phyloP scores from a whole-genome alignment of 2,888 invertebrate species.

The Ethmia dodecea region DNA sequence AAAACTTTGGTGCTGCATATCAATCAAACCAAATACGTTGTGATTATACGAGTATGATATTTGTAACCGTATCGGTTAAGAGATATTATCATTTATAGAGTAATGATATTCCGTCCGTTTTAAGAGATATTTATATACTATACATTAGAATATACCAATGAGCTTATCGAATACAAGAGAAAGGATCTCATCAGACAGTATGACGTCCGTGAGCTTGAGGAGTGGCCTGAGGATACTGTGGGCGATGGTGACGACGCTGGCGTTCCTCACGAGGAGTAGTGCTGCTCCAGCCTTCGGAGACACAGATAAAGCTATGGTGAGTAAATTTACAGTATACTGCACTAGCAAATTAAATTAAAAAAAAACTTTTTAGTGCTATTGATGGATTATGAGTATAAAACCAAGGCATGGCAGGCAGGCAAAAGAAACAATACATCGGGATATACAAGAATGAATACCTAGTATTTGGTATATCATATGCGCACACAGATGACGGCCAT shows the following conservation, averaged over 20 bases:
- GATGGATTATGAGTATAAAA: too few species aligned
- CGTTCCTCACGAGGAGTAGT: constrained; percentile 51
- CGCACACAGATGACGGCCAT: too few species aligned
- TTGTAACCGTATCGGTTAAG: constrained; percentile 37
- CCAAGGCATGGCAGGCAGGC: too few species aligned
- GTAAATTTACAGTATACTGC: too few species aligned
- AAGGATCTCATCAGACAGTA: constrained; percentile 37
- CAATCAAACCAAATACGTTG: too few species aligned
- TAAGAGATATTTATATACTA: constrained; percentile 38
- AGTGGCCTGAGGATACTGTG: constrained; percentile 55
- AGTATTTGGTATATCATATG: too few species aligned
- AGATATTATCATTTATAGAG: constrained; percentile 32
- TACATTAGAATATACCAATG: constrained; percentile 45
- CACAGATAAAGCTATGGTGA: constrained; percentile 68
- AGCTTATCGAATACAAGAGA: constrained; percentile 40
- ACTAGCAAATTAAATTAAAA: too few species aligned
- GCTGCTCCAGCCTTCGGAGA: constrained; percentile 63
- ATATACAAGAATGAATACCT: too few species aligned
- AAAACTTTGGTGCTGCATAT: too few species aligned
- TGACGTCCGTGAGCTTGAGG: constrained; percentile 51
- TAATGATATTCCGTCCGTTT: constrained; percentile 47
- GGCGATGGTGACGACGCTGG: constrained; percentile 43
- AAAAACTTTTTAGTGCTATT: too few species aligned
- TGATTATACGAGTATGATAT: constrained; percentile 38
- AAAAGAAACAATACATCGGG: too few species aligned